Evolutionary conservation across 2,797 vertebrate genomes (phyloP), one percentile per base, ranked within the genome.

Genomic region (Trachops cirrhosus): DNA sequence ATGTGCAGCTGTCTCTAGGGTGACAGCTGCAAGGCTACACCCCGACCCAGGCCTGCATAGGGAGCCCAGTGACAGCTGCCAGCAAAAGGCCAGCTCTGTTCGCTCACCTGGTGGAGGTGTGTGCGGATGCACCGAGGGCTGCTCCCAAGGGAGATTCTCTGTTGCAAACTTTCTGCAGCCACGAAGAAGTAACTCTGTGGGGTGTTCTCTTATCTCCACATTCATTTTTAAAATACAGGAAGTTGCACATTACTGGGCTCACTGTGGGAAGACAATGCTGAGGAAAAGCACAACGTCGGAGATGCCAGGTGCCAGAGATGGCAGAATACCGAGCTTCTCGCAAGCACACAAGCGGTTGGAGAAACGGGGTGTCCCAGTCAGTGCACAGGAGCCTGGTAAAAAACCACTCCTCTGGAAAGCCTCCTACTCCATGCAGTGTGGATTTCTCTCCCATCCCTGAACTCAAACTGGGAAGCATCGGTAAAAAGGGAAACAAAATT

Each of bases 401-500:
- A 92, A 91, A 46, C 34, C 62, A 57, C 2, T 22, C 52, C 22
- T 73, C 29, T 39, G 29, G 57, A 34, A 78, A 75, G 34, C 41
- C 41, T 80, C 37, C 79, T 62, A 21, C 26, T 68, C 32, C 21
- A 70, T 44, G 19, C 24, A 14, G 37, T 11, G 18, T 6, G 19
- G 41, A 29, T 50, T 50, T 24, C 2, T 71, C 19, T 74, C 82
- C 50, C 6, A 39, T 50, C 48, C 21, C 41, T n/a, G 50, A 90
- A 89, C 39, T 84, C 59, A 48, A 44, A 93, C 34, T 50, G 78
- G 78, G 54, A 80, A 68, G 96, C 71, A 68, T 64, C 46, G 34
- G 48, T 77, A 83, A 75, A 92, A 86, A 57, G 75, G 14, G 37
- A 91, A 95, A 87, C 74, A 50, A 54, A 82, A 84, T 37, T 7